A percentile compares a stretch with the other conserved stretches of the same genome.
Evolutionary conservation across 2,113 vertebrate genomes (phyloP).

Genomic region (Nematolebias whitei): DNA sequence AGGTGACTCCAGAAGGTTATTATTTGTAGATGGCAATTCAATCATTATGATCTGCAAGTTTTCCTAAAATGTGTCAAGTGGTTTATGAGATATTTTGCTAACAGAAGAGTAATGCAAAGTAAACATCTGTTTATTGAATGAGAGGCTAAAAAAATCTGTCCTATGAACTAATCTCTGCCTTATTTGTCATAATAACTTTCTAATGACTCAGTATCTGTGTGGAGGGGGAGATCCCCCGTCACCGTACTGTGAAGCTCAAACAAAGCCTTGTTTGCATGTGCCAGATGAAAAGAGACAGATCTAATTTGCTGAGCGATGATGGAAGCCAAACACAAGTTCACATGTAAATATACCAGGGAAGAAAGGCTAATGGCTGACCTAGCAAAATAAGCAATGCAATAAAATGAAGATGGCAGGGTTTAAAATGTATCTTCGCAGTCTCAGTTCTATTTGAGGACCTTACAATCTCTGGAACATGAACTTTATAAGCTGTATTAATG

Average conservation of each 20-base stretch:
- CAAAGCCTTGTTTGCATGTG: constrained; percentile 8
- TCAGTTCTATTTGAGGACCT: neutral
- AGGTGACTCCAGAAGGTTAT: no score
- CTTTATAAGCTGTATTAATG: no score
- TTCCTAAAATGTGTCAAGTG: no score
- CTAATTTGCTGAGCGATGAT: constrained; percentile 30
- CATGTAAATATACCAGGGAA: constrained; percentile 6
- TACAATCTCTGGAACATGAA: neutral
- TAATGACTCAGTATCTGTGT: neutral
- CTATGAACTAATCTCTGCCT: neutral
- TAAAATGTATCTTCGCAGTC: constrained; percentile 4
- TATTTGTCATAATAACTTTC: neutral
- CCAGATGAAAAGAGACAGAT: constrained; percentile 20
- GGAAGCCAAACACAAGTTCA: constrained; percentile 30
- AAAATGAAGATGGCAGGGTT: neutral
- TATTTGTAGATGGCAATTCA: no score
- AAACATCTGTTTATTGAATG: constrained; percentile 5
- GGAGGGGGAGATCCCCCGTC: neutral
- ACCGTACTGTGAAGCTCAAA: neutral
- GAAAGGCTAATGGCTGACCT: constrained; percentile 12
- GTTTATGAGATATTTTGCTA: no score
- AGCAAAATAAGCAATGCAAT: constrained; percentile 9
- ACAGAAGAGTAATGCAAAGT: neutral
- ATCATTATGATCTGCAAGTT: no score
- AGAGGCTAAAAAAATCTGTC: neutral